Conservation (phyloP, 2,888 invertebrate genomes). For the Ashinkailepas kermadecensis region DNA sequence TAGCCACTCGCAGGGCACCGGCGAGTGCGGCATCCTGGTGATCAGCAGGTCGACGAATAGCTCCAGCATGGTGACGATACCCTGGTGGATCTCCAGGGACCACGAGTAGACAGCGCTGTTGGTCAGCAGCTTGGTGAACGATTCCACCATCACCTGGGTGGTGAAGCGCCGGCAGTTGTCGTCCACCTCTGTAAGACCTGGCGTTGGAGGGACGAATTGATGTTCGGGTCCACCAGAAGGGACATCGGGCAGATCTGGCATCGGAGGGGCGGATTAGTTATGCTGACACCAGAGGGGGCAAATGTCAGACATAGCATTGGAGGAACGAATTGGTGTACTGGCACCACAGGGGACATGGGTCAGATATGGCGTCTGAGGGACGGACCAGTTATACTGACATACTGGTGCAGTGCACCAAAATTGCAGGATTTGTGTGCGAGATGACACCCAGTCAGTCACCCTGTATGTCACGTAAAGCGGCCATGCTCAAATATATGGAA, state of each 20-base stretch:
- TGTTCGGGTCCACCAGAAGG: too few relatives aligned
- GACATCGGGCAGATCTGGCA: neutral
- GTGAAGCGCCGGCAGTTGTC: slow-evolving; percentile 45
- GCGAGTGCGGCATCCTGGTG: slow-evolving; percentile 41
- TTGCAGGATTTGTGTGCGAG: too few relatives aligned
- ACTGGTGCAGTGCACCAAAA: too few relatives aligned
- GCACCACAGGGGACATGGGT: too few relatives aligned
- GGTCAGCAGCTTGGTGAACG: slow-evolving; percentile 46
- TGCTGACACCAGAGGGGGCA: too few relatives aligned
- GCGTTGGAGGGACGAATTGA: slow-evolving; percentile 11
- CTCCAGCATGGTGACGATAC: slow-evolving; percentile 46
- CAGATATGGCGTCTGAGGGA: too few relatives aligned
- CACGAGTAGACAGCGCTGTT: slow-evolving; percentile 45
- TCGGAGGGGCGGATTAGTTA: neutral
- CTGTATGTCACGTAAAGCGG: too few relatives aligned
- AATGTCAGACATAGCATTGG: too few relatives aligned
- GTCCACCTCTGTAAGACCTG: slow-evolving; percentile 44
- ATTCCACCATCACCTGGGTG: slow-evolving; percentile 45
- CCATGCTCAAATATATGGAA: too few relatives aligned
- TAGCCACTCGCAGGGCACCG: slow-evolving; percentile 42
- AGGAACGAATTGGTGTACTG: too few relatives aligned
- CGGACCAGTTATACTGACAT: too few relatives aligned
- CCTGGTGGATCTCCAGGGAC: slow-evolving; percentile 47
- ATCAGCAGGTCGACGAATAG: slow-evolving; percentile 44
- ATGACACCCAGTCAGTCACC: too few relatives aligned